Percentiles rank a stretch among this genome's conserved stretches.
Evolutionary conservation across 2,888 invertebrate species (phyloP).

Genomic region (Athalia circularis): DNA sequence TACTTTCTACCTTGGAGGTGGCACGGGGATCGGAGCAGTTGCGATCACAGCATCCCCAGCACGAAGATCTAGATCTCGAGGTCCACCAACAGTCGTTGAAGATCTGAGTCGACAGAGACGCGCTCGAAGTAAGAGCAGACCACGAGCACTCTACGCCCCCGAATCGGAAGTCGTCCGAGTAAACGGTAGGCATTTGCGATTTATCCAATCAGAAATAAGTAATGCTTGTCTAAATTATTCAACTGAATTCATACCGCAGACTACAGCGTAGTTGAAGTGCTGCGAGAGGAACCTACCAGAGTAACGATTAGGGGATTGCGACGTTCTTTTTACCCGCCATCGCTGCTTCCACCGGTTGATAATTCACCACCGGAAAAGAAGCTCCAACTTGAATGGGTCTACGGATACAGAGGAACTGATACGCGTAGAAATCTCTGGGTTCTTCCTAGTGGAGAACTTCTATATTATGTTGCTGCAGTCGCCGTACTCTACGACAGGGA

Average conservation of each 20-base stretch:
- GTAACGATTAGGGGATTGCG: slow-evolving; percentile 89
- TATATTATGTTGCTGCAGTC: slow-evolving; percentile 95
- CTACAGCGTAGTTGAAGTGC: slow-evolving; percentile 88
- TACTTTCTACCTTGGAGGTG: slow-evolving; percentile 88
- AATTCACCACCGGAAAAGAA: slow-evolving; percentile 92
- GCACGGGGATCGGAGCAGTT: slow-evolving; percentile 74
- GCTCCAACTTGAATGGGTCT: slow-evolving; percentile 95
- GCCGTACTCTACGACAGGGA: slow-evolving; percentile 92
- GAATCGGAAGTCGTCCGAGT: slow-evolving; percentile 88
- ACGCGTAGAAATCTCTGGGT: slow-evolving; percentile 93
- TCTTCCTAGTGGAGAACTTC: slow-evolving; percentile 92
- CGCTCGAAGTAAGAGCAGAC: slow-evolving; percentile 90
- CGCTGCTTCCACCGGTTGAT: slow-evolving; percentile 89
- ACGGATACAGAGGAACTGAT: slow-evolving; percentile 95
- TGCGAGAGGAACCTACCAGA: slow-evolving; percentile 90
- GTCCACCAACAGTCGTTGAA: slow-evolving; percentile 74
- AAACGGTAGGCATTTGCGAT: slow-evolving; percentile 76
- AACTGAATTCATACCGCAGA: slow-evolving; percentile 74
- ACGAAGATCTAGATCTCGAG: slow-evolving; percentile 81
- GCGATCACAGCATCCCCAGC: slow-evolving; percentile 78
- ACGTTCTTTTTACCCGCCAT: slow-evolving; percentile 90
- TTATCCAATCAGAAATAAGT: too few relatives aligned
- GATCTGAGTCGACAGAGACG: slow-evolving; percentile 78
- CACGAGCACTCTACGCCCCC: slow-evolving; percentile 88
- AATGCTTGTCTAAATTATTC: not conserved